Evolutionary conservation across 2,888 invertebrate genomes (phyloP).

Genomic region (Bruchidius siliquastri): DNA sequence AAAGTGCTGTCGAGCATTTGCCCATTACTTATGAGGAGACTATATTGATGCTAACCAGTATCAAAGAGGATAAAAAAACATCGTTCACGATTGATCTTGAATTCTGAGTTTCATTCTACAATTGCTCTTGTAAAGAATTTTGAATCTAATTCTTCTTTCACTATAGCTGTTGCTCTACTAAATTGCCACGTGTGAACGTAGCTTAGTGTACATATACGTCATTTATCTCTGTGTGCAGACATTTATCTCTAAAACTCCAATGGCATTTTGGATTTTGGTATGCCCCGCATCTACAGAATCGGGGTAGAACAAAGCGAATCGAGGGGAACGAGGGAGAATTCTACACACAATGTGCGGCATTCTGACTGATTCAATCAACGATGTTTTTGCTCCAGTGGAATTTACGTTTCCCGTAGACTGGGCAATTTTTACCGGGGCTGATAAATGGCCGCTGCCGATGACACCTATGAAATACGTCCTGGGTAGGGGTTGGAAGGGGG

Average conservation of each 20-base stretch:
- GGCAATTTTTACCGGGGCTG: conserved; percentile 47
- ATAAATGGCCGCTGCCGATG: conserved; percentile 49
- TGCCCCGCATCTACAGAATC: neutral
- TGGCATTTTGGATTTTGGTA: neutral
- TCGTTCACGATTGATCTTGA: too few relatives aligned
- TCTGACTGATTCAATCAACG: conserved; percentile 37
- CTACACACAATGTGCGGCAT: neutral
- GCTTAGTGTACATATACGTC: neutral
- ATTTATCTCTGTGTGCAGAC: neutral
- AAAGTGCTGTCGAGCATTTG: too few relatives aligned
- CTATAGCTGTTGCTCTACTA: neutral
- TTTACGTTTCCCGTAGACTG: conserved; percentile 48
- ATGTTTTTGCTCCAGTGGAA: conserved; percentile 44
- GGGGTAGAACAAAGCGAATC: neutral
- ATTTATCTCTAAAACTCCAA: neutral
- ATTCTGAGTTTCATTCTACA: too few relatives aligned
- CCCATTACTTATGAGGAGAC: too few relatives aligned
- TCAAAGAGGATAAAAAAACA: too few relatives aligned
- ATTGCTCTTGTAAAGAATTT: too few relatives aligned
- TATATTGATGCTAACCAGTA: too few relatives aligned
- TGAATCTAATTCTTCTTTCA: too few relatives aligned
- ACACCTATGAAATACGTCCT: conserved; percentile 49
- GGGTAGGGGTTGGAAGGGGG: conserved; percentile 24
- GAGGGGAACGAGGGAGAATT: neutral
- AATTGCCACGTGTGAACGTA: neutral